phyloP scores from a whole-genome alignment of 2,797 vertebrate species.

The Enteromius afrohamiltoni region DNA sequence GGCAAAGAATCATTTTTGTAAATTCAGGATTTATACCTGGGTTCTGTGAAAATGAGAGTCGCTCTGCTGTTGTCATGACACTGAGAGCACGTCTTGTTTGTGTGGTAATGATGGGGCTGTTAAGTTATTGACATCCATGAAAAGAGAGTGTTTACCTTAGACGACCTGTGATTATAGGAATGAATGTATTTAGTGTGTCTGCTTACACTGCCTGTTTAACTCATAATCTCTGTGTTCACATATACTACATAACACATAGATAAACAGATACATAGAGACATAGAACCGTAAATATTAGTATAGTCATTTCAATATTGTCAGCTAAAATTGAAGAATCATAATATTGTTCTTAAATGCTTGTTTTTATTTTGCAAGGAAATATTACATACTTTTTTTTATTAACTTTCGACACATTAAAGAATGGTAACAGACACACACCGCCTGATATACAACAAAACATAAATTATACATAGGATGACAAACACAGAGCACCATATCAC shows the following conservation, averaged over 20 bases:
- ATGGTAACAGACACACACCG: not conserved
- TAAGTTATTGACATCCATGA: conserved; percentile 15
- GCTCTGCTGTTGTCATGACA: conserved; percentile 4
- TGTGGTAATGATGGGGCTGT: conserved; percentile 31
- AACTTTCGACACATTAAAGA: not conserved
- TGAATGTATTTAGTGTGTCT: conserved; percentile 13
- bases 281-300: not conserved
- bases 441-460: not conserved
- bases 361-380: not conserved
- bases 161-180: conserved; percentile 18
- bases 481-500: not conserved
- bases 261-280: not conserved
- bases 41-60: not conserved
- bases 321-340: not conserved
- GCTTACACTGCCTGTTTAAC: not conserved
- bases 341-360: not conserved
- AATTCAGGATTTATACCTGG: not conserved
- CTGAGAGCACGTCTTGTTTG: not conserved
- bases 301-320: not conserved
- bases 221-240: not conserved
- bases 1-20: not conserved
- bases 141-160: conserved; percentile 11
- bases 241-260: not conserved
- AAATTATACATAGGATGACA: not conserved
- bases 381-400: not conserved